phyloP scores from a whole-genome alignment of 2,113 vertebrate species.

The Nicator chloris region DNA sequence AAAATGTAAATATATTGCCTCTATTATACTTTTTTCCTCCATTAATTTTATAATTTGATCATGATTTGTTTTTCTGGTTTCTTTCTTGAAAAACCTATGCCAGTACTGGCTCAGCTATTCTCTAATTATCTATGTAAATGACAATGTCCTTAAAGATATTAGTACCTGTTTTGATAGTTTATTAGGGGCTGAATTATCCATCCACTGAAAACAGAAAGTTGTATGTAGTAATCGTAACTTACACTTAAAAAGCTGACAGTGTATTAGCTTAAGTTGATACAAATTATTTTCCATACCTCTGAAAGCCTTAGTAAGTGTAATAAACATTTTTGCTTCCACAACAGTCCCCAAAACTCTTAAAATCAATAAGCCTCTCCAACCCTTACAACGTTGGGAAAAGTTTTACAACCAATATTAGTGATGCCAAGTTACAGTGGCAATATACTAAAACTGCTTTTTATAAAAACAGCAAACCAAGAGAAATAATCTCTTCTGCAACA shows the following conservation, averaged over 20 bases:
- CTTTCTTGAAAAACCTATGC: not conserved
- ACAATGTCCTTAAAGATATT: not conserved
- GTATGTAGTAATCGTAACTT: not conserved
- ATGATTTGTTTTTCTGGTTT: not conserved
- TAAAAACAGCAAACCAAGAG: not conserved
- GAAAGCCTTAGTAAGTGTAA: not conserved
- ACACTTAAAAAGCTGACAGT: not conserved
- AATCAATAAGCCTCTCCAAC: not conserved
- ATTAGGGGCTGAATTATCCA: not conserved
- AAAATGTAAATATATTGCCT: not conserved
- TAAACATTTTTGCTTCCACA: not conserved
- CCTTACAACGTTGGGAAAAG: not conserved
- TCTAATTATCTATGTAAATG: not conserved
- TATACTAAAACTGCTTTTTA: not conserved
- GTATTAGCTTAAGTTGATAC: not conserved
- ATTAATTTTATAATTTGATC: not conserved
- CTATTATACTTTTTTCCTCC: not conserved
- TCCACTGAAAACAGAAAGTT: not conserved
- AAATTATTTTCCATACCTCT: not conserved
- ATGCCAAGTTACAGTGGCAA: fast-evolving
- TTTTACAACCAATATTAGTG: not conserved
- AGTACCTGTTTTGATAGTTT: not conserved
- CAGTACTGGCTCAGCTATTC: not conserved
- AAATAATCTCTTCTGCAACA: not conserved
- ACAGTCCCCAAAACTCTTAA: not conserved